These are phyloP conservation scores for Condylostylus longicornis DNA, from an alignment of 1,140 invertebrate species.

Conservation along the genomic window DNA sequence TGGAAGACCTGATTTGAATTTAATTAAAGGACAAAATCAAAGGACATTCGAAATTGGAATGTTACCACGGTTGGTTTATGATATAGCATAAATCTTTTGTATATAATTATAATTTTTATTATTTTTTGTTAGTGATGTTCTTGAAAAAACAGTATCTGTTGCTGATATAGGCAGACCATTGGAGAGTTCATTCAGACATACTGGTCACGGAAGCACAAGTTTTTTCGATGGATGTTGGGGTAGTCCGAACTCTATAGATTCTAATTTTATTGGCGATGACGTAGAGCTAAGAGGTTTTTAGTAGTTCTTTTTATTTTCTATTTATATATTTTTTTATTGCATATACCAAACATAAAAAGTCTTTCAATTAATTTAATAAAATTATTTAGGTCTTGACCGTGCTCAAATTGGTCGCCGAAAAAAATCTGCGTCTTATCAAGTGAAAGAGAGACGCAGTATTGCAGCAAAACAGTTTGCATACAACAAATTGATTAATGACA, in stretches of 20 bases:
- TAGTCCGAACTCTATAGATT: too few relatives aligned
- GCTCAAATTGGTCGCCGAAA: slow-evolving; percentile 14
- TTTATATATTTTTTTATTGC: too few relatives aligned
- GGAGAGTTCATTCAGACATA: slow-evolving; percentile 76
- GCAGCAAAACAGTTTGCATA: slow-evolving; percentile 59
- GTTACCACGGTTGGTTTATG: slow-evolving; percentile 49
- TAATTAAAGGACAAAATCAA: slow-evolving; percentile 94
- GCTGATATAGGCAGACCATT: slow-evolving; percentile 63
- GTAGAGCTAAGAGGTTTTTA: too few relatives aligned
- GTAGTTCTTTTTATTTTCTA: too few relatives aligned
- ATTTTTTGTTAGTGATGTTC: slow-evolving; percentile 47
- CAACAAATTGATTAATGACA: slow-evolving; percentile 55
- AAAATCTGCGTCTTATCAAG: slow-evolving; percentile 33
- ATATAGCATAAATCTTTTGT: slow-evolving; percentile 5
- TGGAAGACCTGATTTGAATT: slow-evolving; percentile 76
- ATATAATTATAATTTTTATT: not conserved
- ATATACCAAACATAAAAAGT: too few relatives aligned
- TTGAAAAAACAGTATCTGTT: slow-evolving; percentile 50
- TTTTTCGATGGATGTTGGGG: too few relatives aligned
- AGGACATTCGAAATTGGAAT: slow-evolving; percentile 71
- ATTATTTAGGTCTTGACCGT: slow-evolving; percentile 5
- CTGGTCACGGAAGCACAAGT: too few relatives aligned
- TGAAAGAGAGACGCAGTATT: slow-evolving; percentile 36
- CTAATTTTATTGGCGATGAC: too few relatives aligned
- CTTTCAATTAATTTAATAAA: too few relatives aligned